Conservation (phyloP, 2,113 vertebrate genomes). For the Platanista minor region DNA sequence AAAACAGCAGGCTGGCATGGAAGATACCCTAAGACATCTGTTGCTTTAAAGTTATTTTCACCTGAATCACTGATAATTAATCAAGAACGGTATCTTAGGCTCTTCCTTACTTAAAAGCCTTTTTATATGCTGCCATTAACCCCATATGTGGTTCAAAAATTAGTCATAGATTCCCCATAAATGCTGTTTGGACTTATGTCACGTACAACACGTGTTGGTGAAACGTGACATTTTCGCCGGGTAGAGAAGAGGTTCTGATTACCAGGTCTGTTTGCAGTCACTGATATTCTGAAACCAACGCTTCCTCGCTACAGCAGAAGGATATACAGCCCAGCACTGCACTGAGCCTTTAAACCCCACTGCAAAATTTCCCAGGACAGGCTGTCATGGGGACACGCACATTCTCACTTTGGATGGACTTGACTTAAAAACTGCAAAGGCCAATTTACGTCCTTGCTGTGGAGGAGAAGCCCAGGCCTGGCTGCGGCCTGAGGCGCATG, state of each 20-base stretch:
- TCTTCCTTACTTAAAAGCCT: background rate
- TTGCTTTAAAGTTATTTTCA: background rate
- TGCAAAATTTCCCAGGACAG: background rate
- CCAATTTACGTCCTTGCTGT: background rate
- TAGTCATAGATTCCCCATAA: background rate
- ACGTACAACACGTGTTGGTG: no score
- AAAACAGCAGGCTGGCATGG: background rate
- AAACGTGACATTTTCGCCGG: background rate
- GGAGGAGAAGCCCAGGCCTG: background rate
- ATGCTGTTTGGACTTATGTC: background rate
- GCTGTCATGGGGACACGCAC: background rate
- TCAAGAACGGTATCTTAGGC: background rate
- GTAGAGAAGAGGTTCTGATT: background rate
- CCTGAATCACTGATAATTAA: background rate
- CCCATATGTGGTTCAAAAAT: background rate
- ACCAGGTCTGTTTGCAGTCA: background rate
- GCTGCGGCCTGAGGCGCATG: background rate
- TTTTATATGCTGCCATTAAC: background rate
- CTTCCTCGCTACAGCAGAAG: background rate
- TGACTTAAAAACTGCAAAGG: background rate
- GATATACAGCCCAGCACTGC: background rate
- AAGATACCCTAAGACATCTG: background rate
- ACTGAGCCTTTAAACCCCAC: background rate
- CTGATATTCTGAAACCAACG: background rate
- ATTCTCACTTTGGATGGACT: background rate